Conservation (phyloP, 2,113 vertebrate species). For the Trichechus manatus region DNA sequence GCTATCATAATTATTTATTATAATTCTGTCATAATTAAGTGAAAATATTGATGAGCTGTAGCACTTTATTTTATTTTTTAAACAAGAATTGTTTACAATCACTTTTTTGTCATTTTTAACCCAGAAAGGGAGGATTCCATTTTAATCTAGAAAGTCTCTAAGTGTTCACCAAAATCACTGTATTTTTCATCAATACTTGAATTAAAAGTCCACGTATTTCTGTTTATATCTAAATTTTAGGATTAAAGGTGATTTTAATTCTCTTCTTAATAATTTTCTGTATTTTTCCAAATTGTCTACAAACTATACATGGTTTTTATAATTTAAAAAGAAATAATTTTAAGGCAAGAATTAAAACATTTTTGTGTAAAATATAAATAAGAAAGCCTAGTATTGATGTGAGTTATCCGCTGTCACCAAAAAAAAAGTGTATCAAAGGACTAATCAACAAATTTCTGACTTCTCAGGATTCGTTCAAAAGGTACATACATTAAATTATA, state of each 20-base stretch:
- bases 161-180: not conserved
- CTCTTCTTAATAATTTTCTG: conserved; percentile 14
- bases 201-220: conserved; percentile 41
- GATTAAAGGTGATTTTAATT: conserved; percentile 28
- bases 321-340: conserved; percentile 3
- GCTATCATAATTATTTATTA: conserved; percentile 29
- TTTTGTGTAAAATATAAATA: conserved; percentile 17
- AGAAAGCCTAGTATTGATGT: not conserved
- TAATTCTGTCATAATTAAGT: conserved; percentile 30
- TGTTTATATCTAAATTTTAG: conserved; percentile 53
- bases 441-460: not conserved
- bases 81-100: not conserved
- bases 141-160: not conserved
- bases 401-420: not conserved
- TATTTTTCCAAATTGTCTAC: conserved; percentile 3
- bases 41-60: not conserved
- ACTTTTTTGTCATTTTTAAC: conserved; percentile 27
- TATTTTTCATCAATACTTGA: conserved; percentile 20
- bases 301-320: not conserved
- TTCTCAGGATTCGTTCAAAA: conserved; percentile 28
- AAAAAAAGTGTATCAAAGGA: not conserved
- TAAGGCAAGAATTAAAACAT: conserved; percentile 52
- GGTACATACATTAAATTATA: conserved; percentile 49
- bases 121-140: not conserved
- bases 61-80: not conserved